These are phyloP conservation scores for Metopolophium dirhodum DNA, from an alignment of 1,140 invertebrate genomes.

Conservation along the genomic window DNA sequence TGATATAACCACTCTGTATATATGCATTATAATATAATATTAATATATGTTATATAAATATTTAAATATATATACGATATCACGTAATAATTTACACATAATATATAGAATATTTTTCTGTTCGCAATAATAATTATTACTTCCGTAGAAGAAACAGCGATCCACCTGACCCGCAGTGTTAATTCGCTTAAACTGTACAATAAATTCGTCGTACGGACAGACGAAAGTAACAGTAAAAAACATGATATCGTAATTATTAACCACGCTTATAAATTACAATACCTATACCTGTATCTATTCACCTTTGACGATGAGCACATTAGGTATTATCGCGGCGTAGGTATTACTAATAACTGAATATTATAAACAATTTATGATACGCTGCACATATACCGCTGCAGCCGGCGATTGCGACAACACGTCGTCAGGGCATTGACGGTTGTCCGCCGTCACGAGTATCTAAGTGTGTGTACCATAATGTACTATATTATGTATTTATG, in stretches of 20 bases:
- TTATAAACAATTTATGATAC: neutral
- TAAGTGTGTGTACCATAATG: neutral
- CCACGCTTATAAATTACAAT: neutral
- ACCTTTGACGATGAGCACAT: neutral
- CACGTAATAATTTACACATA: neutral
- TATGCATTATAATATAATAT: too few relatives aligned
- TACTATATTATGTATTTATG: neutral
- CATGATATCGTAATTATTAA: neutral
- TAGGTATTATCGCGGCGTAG: neutral
- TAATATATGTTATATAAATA: too few relatives aligned
- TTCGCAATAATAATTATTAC: neutral
- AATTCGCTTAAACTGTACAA: neutral
- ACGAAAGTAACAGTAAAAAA: constrained; percentile 30
- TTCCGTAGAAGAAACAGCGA: neutral
- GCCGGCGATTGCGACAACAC: neutral
- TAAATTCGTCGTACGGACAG: neutral
- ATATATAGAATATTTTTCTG: neutral
- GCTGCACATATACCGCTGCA: neutral
- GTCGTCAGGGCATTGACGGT: neutral
- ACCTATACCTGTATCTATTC: neutral
- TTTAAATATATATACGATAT: neutral
- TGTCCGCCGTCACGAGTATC: neutral
- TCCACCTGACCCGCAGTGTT: neutral
- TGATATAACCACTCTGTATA: neutral
- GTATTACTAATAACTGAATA: neutral